These are phyloP conservation scores for Ceratina australensis DNA, from an alignment of 1,140 invertebrate genomes.

Conservation along the genomic window DNA sequence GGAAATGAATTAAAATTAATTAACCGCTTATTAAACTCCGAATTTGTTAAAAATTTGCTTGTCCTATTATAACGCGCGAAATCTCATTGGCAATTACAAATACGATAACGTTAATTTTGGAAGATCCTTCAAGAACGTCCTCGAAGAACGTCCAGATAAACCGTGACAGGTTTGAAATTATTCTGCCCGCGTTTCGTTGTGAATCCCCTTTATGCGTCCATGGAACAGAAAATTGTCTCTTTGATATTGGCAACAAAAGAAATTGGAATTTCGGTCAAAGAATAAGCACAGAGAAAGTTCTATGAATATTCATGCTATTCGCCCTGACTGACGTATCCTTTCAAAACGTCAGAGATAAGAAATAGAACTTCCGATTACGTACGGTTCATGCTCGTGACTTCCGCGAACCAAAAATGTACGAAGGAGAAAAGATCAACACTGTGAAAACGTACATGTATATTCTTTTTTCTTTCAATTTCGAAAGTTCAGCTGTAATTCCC, in stretches of 20 bases:
- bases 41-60: too few relatives aligned
- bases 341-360: background rate
- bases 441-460: too few relatives aligned
- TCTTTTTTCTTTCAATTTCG: background rate
- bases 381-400: background rate
- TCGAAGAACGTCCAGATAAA: background rate
- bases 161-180: background rate
- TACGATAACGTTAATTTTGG: too few relatives aligned
- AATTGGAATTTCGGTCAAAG: constrained; percentile 31
- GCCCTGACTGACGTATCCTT: background rate
- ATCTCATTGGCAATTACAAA: too few relatives aligned
- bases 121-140: background rate
- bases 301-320: background rate
- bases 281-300: background rate
- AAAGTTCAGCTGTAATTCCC: background rate
- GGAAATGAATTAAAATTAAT: too few relatives aligned
- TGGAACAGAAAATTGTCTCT: constrained; percentile 1
- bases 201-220: background rate
- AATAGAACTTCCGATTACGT: background rate
- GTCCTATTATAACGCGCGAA: too few relatives aligned
- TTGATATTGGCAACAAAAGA: constrained; percentile 1
- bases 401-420: background rate
- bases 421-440: too few relatives aligned
- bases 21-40: too few relatives aligned
- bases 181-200: background rate